These are phyloP conservation scores for Penaeus chinensis DNA, from an alignment of 1,140 invertebrate species.

Conservation along the genomic window DNA sequence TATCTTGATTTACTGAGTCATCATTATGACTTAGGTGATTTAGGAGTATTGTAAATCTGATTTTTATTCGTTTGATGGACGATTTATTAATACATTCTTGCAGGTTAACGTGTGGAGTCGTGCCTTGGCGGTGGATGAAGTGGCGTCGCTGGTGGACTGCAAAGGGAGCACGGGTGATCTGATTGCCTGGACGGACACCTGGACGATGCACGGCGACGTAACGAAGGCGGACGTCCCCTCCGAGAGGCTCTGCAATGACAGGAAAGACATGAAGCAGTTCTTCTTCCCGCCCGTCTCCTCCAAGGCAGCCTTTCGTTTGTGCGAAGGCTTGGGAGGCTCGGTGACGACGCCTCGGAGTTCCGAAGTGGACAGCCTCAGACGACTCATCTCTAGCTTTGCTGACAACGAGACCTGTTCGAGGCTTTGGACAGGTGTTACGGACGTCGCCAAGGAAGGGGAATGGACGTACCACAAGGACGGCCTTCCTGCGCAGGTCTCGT, in stretches of 20 bases:
- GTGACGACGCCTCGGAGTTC: conserved; percentile 46
- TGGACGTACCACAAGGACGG: too few relatives aligned
- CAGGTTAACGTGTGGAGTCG: conserved; percentile 62
- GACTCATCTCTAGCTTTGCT: not conserved
- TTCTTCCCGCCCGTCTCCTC: conserved; percentile 45
- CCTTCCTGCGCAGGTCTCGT: too few relatives aligned
- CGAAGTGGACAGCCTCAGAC: conserved; percentile 23
- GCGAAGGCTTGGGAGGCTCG: conserved; percentile 52
- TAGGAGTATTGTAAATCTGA: too few relatives aligned
- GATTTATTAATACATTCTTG: not conserved
- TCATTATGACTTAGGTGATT: too few relatives aligned
- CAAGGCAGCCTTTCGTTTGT: conserved; percentile 44
- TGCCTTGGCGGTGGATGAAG: conserved; percentile 33
- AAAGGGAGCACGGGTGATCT: conserved; percentile 23
- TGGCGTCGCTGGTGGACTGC: conserved; percentile 39
- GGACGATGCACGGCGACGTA: conserved; percentile 47
- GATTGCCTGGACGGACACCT: conserved; percentile 44
- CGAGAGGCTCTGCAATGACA: conserved; percentile 46
- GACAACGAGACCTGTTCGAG: too few relatives aligned
- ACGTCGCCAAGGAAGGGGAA: too few relatives aligned
- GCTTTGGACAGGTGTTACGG: too few relatives aligned
- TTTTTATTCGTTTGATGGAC: too few relatives aligned
- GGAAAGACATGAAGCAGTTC: conserved; percentile 44
- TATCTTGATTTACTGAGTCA: too few relatives aligned
- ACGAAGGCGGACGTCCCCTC: conserved; percentile 19